Base-by-base conservation (phyloP, 2,888 invertebrate species). In the Pristionchus fissidentatus region DNA sequence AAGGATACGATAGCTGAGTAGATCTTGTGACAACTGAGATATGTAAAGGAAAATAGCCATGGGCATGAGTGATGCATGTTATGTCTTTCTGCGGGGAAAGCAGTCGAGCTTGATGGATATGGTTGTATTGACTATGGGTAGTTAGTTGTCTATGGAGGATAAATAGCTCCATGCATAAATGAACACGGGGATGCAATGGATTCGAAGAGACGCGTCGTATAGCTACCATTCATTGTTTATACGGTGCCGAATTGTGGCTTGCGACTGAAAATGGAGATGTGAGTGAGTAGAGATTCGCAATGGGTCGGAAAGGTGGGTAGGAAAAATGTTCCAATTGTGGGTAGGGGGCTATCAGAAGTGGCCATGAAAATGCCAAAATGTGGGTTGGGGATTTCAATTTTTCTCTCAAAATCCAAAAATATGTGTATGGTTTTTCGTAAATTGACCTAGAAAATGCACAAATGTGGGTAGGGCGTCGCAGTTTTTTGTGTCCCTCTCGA, bases 31-130 rank as follows among this genome's bases (percentile, higher is more conserved):
- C 4, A 1, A 22, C 22, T 5, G 38, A 41, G 55, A n/a, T 10
- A 66, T 5, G 66, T n/a, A 66, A 62, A 4, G 66, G 66, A 41
- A 66, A 66, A n/a, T 66, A 38, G 66, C n/a, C n/a, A n/a, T 38
- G 35, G 66, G 66, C n/a, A 66, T 38, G 38, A 22, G 10, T 19
- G 32, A 66, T 66, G n/a, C 7, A 19, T n/a, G n/a, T n/a, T n/a
- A n/a, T n/a, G n/a, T n/a, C n/a, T n/a, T n/a, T n/a, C n/a, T n/a
- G n/a, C 38, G n/a, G 13, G 22, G 66, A n/a, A 66, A 29, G 32
- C 22, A 66, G 38, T 32, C 19, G 66, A 66, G 38, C 35, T 22
- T 66, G 38, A 66, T 66, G 66, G 66, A 38, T n/a, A 66, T 66
- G 5, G 19, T 66, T 38, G 7, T 66, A 41, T 38, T 66, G 66